Base-by-base conservation (phyloP, 2,888 invertebrate genomes). In the Diplolepis rosae region DNA sequence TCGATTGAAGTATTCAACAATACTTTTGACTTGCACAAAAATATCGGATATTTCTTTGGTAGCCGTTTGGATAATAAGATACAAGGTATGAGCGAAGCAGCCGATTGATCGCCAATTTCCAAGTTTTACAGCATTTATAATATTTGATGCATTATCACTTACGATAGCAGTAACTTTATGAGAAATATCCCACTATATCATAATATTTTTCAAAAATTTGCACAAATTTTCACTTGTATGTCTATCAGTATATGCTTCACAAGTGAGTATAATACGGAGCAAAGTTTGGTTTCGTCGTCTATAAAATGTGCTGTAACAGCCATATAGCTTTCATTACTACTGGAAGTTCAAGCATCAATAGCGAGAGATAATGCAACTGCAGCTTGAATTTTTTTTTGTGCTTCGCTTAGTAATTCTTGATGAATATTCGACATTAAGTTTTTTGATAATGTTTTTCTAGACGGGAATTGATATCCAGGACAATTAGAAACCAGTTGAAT, bases 21-120 rank as follows among this genome's bases (percentile, higher is more conserved):
- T 70, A 52, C 11, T 27, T 42, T 70, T 70, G 24, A 66, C 66
- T 70, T 66, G 50, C 9, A 1, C 54, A n/a, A 70, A 48, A 35
- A 35, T 7, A 35, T 35, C 4, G 6, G 35, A 35, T 35, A 35
- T 35, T 35, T 35, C 35, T 35, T 35, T 35, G 35, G 35, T 35
- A 35, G 35, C 35, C 35, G 35, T 35, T 35, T 35, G 35, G 35
- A 35, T 11, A 35, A 35, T 35, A 35, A 35, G 35, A 35, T 35
- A 11, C 30, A 30, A 30, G 30, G 30, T 30, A 30, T 30, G 30
- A 30, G 30, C 30, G 7, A 30, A 30, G 30, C 35, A 35, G 11
- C 6, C 35, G 35, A 35, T 11, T 35, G 11, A 35, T 35, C 35
- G 35, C 35, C 35, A 35, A 2, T 35, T 2, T 7, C 7, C 35